Percentiles rank a stretch among this genome's conserved stretches.
These are phyloP conservation scores for Linepithema humile DNA, from an alignment of 1,140 invertebrate species.

Conservation along the genomic window DNA sequence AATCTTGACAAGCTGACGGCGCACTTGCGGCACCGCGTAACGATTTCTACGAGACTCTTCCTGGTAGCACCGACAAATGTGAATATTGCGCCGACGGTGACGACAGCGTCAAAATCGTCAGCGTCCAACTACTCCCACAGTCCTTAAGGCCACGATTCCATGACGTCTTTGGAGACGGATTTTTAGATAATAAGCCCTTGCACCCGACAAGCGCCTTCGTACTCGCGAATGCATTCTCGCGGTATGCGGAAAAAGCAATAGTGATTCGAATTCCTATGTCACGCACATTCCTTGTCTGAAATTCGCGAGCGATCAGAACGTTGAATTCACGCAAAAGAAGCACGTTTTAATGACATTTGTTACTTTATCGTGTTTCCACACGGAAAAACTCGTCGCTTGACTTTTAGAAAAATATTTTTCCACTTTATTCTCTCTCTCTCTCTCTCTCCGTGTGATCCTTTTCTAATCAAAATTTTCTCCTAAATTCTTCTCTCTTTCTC, in stretches of 20 bases:
- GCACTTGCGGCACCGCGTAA: neutral
- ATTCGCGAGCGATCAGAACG: conserved; percentile 1
- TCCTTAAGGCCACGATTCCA: conserved; percentile 54
- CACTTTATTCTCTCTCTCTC: neutral
- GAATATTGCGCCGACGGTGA: conserved; percentile 3
- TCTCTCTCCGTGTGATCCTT: neutral
- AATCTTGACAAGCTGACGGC: conserved; percentile 9
- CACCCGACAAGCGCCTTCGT: conserved; percentile 41
- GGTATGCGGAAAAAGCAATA: neutral
- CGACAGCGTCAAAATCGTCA: neutral
- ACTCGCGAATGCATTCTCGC: neutral
- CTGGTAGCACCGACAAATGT: conserved; percentile 26
- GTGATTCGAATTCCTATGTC: neutral
- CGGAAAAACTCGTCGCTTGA: neutral
- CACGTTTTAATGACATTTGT: neutral
- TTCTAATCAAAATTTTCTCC: neutral
- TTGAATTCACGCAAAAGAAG: neutral
- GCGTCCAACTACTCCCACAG: conserved; percentile 25
- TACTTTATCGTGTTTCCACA: neutral
- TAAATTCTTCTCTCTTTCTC: no score
- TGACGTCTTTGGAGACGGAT: conserved; percentile 50
- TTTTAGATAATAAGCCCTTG: conserved; percentile 43
- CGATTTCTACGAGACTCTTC: neutral
- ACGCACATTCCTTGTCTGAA: neutral
- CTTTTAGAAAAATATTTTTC: conserved; percentile 21